A percentile compares a stretch with the other conserved stretches of the same genome.
Evolutionary conservation across 1,140 invertebrate species (phyloP).

Genomic region (Tachypleus tridentatus): DNA sequence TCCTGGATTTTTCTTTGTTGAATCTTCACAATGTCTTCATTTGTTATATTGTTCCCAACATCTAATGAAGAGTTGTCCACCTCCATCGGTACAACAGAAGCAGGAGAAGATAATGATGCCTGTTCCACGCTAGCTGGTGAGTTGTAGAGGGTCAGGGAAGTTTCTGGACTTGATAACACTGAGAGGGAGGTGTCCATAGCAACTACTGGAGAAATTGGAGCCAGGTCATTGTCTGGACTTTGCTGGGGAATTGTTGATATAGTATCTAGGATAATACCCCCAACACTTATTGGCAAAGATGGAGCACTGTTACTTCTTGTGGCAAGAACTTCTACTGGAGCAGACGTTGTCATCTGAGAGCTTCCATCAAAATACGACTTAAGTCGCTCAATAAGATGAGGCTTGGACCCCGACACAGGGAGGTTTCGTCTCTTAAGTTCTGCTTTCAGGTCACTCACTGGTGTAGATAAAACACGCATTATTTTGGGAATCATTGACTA

Average conservation of each 20-base stretch:
- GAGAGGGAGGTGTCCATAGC: background rate
- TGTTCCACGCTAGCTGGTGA: background rate
- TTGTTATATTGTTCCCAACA: slow-evolving; percentile 3
- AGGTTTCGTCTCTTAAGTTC: slow-evolving; percentile 84
- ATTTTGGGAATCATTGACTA: too few species aligned
- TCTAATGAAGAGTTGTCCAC: slow-evolving; percentile 23
- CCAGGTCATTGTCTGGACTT: background rate
- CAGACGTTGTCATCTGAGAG: too few species aligned
- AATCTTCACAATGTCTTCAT: slow-evolving; percentile 44
- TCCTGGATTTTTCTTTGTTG: slow-evolving; percentile 78
- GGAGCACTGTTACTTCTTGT: background rate
- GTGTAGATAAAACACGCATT: background rate
- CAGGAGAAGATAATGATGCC: slow-evolving; percentile 26
- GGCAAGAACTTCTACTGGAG: slow-evolving; percentile 1
- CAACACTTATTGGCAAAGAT: background rate
- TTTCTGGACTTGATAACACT: too few species aligned
- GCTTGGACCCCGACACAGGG: slow-evolving; percentile 90
- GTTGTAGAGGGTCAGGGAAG: too few species aligned
- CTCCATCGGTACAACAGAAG: slow-evolving; percentile 35
- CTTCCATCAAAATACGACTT: slow-evolving; percentile 51
- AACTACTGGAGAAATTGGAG: background rate
- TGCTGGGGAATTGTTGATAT: background rate
- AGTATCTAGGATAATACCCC: background rate
- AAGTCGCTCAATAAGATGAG: slow-evolving; percentile 83
- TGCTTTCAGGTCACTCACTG: slow-evolving; percentile 82